Base-by-base conservation (phyloP, 2,888 invertebrate species). In the Branchipolynoe longqiensis region DNA sequence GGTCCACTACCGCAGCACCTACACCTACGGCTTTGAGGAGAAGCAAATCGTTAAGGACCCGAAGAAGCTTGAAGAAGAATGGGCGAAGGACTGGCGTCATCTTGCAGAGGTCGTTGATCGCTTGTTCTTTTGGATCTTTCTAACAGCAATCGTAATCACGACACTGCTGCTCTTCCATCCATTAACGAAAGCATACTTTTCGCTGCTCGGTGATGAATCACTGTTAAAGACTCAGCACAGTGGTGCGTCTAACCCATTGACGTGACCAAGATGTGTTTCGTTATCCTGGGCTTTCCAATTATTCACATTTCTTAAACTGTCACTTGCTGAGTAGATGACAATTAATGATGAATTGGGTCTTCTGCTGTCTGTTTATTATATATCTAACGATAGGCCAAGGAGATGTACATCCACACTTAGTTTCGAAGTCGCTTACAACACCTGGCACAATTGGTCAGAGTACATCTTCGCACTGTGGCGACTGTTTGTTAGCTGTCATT, bases 121-220 rank as follows among this genome's bases (percentile, higher is more conserved):
- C 14, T 59, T 89, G 41, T 89, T 89, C 82, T 89, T 89, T 85
- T 89, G 89, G 89, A 84, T 89, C 48, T 89, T 89, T 58, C 86
- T 89, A 14, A 81, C 86, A 31, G 89, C 88, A 28, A 88, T 89
- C 25, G 87, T 89, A 12, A 78, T 88, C 38, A 89, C 89, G 25
- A 89, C 89, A 6, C 86, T 89, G 38, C 84, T 90, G 36, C 88
- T 89, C 33, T 89, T 89, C 84, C 89, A 89, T 85, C 89, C 89
- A n/a, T 82, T 89, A 22, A 89, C 88, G 54, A 86, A 86, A 54
- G 33, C 87, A 8, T 86, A 87, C 82, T 87, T 87, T 58, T 85
- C 85, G 3, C 31, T 87, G 8, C 69, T 86, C 28, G 87, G 87
- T 25, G 87, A 87, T 58, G 87, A 83, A 78, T 59, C 83, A 3